Percentiles rank a stretch among this genome's conserved stretches.
Evolutionary conservation across 35 echinoderm and acorn worm genomes (phyloP).

Genomic region (Chiridota heheva): DNA sequence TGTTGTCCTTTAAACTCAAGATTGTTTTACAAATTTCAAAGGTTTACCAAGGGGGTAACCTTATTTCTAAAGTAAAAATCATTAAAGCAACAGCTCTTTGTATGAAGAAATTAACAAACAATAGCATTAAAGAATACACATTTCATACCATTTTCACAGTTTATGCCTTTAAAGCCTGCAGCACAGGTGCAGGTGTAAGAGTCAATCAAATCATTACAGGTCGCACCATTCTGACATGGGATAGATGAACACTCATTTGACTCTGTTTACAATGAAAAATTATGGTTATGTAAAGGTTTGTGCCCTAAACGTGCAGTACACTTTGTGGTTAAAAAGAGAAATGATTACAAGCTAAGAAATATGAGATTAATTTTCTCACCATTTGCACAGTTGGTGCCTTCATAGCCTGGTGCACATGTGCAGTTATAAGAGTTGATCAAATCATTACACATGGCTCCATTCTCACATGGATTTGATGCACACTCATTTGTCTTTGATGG

Average conservation of each 20-base stretch:
- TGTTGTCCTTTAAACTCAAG: not conserved
- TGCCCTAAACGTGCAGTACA: too few species aligned
- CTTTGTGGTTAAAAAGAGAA: too few species aligned
- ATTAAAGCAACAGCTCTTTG: not conserved
- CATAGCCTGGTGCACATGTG: too few species aligned
- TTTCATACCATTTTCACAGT: not conserved
- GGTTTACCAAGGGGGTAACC: not conserved
- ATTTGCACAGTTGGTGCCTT: too few species aligned
- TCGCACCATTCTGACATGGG: constrained; percentile 4
- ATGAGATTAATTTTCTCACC: too few species aligned
- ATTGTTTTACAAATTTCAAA: not conserved
- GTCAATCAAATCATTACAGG: not conserved
- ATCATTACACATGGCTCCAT: too few species aligned
- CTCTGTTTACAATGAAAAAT: not conserved
- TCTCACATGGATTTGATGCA: too few species aligned
- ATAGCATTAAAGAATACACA: not conserved
- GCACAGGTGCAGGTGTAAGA: not conserved
- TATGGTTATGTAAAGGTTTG: not conserved
- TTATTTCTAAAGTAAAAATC: not conserved
- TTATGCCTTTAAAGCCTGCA: not conserved
- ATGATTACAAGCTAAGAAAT: too few species aligned
- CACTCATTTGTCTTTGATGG: too few species aligned
- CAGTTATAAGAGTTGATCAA: too few species aligned
- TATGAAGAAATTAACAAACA: not conserved
- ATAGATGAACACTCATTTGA: not conserved